These are phyloP conservation scores for Sphaeridia pumilis DNA, from an alignment of 2,888 invertebrate genomes.

Conservation along the genomic window DNA sequence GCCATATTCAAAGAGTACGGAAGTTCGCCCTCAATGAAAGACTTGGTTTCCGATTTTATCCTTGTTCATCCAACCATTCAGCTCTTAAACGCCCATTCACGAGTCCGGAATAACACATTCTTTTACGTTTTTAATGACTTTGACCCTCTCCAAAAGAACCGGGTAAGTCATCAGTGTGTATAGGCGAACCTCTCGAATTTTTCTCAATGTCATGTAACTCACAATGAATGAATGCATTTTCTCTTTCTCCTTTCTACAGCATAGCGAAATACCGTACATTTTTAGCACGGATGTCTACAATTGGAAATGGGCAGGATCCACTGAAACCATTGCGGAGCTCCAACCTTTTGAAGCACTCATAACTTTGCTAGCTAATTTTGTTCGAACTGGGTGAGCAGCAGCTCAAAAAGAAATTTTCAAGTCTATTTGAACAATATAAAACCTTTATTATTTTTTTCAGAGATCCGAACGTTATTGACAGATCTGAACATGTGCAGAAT, in stretches of 20 bases:
- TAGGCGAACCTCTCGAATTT: neutral
- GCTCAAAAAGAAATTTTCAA: neutral
- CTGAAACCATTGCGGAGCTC: slow-evolving; percentile 20
- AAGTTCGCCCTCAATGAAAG: slow-evolving; percentile 24
- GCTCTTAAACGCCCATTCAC: slow-evolving; percentile 29
- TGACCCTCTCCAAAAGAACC: slow-evolving; percentile 27
- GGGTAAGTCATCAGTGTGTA: slow-evolving; percentile 14
- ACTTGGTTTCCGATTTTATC: slow-evolving; percentile 31
- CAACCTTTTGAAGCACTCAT: slow-evolving; percentile 29
- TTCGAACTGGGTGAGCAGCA: slow-evolving; percentile 26
- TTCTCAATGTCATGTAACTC: neutral
- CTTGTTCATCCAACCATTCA: slow-evolving; percentile 28
- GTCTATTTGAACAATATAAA: neutral
- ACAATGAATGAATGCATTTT: neutral
- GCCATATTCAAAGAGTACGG: slow-evolving; percentile 30
- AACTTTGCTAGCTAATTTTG: slow-evolving; percentile 29
- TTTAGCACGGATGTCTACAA: slow-evolving; percentile 32
- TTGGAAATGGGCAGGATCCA: slow-evolving; percentile 28
- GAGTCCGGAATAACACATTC: slow-evolving; percentile 29
- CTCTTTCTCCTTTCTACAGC: slow-evolving; percentile 16
- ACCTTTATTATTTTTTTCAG: slow-evolving; percentile 3
- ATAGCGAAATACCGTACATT: slow-evolving; percentile 32
- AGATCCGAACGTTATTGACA: slow-evolving; percentile 30
- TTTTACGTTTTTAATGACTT: slow-evolving; percentile 35
- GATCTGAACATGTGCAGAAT: slow-evolving; percentile 18